A percentile compares a stretch with the other conserved stretches of the same genome.
These are phyloP conservation scores for Hydractinia echinata DNA, from an alignment of 30 jellyfish, hydroid and myxozoan genomes.

Conservation along the genomic window DNA sequence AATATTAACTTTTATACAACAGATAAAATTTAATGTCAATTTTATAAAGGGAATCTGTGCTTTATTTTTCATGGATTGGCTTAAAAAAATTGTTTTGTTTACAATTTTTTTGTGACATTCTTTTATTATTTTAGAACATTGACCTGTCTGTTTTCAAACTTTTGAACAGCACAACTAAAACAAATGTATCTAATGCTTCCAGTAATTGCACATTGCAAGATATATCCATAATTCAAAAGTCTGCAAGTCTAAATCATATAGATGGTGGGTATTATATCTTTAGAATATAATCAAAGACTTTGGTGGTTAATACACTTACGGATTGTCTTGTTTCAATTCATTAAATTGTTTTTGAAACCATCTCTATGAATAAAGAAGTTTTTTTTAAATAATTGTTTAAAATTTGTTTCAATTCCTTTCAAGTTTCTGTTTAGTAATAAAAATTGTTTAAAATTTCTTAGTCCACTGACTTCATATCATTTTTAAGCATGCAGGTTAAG, in stretches of 20 bases:
- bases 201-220: constrained; percentile 33
- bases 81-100: neutral
- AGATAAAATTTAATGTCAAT: too few species aligned
- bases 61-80: neutral
- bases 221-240: constrained; percentile 28
- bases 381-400: neutral
- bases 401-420: neutral
- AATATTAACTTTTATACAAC: too few species aligned
- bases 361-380: neutral
- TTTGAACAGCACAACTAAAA: constrained; percentile 60
- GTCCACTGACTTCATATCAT: too few species aligned
- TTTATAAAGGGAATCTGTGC: too few species aligned
- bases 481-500: too few species aligned
- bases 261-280: constrained; percentile 27
- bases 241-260: constrained; percentile 13
- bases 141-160: constrained; percentile 68
- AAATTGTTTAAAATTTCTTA: neutral
- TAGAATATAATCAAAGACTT: neutral
- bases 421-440: too few species aligned
- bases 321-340: neutral
- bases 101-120: neutral
- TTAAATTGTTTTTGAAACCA: neutral
- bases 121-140: constrained; percentile 24
- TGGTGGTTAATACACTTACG: neutral
- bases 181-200: constrained; percentile 23